Base-by-base conservation (phyloP, 2,113 vertebrate genomes). In the Colinus virginianus region DNA sequence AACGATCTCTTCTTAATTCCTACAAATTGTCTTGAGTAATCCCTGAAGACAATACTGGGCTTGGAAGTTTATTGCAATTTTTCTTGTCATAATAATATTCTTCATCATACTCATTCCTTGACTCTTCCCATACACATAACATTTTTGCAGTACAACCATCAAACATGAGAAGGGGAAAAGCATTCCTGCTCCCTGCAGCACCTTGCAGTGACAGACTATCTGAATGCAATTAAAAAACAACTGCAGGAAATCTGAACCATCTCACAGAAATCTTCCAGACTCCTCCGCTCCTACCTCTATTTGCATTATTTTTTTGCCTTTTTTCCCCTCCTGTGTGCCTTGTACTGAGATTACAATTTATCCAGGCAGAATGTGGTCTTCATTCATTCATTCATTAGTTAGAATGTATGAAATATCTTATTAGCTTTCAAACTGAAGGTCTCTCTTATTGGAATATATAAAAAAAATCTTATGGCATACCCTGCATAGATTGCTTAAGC, bases 191-290 rank as follows among this genome's bases (percentile, higher is more conserved):
- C 23, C 82, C 63, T 63, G 70, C 93, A 95, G 61, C 34, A 80
- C 9, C 16, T 90, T 78, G 70, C 40, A 72, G n/a, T 59, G 51
- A 32, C 30, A 95, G 43, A 5, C 2, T 84, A 21, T 67, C 69
- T 71, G 59, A 79, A 19, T 66, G n/a, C 32, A 84, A 40, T 15
- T n/a, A 56, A 43, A 92, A 96, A 95, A 19, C 51, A 92, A 63
- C 5, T 64, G 5, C 13, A 46, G 36, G 59, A 22, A 87, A 90
- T 76, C 25, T 77, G 38, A 95, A 55, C 3, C 74, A 30, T 56
- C n/a, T 90, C 36, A 38, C 11, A 80, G 56, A 93, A 96, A 61
- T 30, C 11, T 56, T 71, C 26, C 22, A 36, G 34, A 62, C 13
- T 18, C 1, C 1, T 82, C 48, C 25, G 64, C 8, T 4, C 5